A percentile compares a stretch with the other conserved stretches of the same genome.
These are phyloP conservation scores for Halictus ligatus DNA, from an alignment of 2,888 invertebrate species.

Conservation along the genomic window DNA sequence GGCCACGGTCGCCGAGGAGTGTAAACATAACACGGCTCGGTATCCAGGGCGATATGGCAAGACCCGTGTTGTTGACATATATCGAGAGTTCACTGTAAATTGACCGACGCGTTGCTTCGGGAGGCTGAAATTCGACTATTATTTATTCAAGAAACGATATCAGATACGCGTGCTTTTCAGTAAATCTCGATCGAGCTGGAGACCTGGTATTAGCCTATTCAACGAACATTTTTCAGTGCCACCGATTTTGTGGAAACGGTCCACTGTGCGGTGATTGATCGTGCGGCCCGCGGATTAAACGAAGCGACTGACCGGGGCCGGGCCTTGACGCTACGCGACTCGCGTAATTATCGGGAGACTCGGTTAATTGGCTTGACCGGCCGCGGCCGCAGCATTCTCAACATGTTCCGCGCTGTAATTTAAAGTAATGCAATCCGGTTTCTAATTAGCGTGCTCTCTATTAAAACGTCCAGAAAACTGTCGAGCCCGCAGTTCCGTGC, in stretches of 20 bases:
- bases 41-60: no score
- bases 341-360: conserved; percentile 68
- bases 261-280: conserved; percentile 51
- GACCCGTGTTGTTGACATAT: no score
- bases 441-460: conserved; percentile 65
- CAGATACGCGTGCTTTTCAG: no score
- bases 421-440: conserved; percentile 66
- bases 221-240: not conserved
- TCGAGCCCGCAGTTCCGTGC: conserved; percentile 47
- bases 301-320: conserved; percentile 37
- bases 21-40: no score
- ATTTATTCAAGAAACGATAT: no score
- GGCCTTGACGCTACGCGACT: conserved; percentile 11
- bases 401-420: conserved; percentile 59
- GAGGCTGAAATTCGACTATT: no score
- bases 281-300: conserved; percentile 22
- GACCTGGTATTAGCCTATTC: not conserved
- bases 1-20: no score
- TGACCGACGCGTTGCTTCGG: no score
- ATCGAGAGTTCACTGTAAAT: no score
- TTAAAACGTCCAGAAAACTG: conserved; percentile 55
- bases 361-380: conserved; percentile 70
- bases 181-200: not conserved
- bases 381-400: conserved; percentile 55
- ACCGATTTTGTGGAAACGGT: not conserved